A percentile compares a stretch with the other conserved stretches of the same genome.
Evolutionary conservation across 2,797 vertebrate genomes (phyloP).

Genomic region (Poliocrania exsul): DNA sequence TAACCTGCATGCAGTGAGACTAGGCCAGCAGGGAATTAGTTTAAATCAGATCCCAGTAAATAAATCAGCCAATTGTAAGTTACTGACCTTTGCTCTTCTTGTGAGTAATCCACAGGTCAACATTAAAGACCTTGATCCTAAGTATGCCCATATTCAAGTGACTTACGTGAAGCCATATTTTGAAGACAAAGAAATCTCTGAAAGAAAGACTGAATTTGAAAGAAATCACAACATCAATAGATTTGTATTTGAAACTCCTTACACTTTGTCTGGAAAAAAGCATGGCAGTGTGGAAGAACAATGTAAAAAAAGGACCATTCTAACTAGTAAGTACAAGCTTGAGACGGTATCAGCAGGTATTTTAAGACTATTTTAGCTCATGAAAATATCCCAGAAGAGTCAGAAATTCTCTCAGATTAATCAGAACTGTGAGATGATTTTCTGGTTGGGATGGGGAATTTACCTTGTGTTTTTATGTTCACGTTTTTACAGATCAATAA

Average conservation of each 20-base stretch:
- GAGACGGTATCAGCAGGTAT: background rate
- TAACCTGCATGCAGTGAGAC: background rate
- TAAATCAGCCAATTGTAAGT: background rate
- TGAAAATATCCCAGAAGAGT: background rate
- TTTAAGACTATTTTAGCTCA: background rate
- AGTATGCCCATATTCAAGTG: conserved; percentile 94
- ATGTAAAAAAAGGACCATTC: conserved; percentile 90
- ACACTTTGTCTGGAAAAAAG: conserved; percentile 94
- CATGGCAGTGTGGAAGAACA: conserved; percentile 95
- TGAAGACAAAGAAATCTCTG: conserved; percentile 91
- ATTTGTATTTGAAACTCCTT: conserved; percentile 97
- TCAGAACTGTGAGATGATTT: background rate
- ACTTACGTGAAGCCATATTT: conserved; percentile 95
- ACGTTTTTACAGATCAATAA: background rate
- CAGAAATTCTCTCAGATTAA: background rate
- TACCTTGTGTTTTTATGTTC: background rate
- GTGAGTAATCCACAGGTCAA: conserved; percentile 81
- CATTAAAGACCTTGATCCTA: conserved; percentile 90
- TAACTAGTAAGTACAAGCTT: conserved; percentile 85
- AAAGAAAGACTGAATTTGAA: conserved; percentile 93
- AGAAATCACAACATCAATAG: conserved; percentile 93
- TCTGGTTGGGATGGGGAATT: background rate
- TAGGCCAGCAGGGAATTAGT: background rate
- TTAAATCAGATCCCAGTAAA: background rate
- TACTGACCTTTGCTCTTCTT: background rate